A percentile compares a stretch with the other conserved stretches of the same genome.
Evolutionary conservation across 2,113 vertebrate species (phyloP).

Genomic region (Theristicus caerulescens): DNA sequence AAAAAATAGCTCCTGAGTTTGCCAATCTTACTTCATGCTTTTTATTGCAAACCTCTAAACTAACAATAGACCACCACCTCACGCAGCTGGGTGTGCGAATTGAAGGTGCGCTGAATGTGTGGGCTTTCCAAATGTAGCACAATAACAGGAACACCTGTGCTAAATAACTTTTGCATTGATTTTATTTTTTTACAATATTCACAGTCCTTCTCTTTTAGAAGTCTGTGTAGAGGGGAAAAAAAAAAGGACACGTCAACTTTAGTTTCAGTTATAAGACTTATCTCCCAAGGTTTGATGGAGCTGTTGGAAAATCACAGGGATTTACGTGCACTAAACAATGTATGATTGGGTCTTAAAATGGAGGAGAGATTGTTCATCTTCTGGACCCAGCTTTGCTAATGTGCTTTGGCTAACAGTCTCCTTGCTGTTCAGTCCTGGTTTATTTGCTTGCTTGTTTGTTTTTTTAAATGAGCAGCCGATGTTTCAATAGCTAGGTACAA

Average conservation of each 20-base stretch:
- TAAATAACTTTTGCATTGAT: slow-evolving; percentile 36
- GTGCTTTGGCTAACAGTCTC: background rate
- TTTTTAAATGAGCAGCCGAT: background rate
- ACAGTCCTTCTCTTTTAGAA: background rate
- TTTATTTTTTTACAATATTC: background rate
- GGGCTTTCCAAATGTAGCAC: slow-evolving; percentile 46
- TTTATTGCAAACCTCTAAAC: slow-evolving; percentile 49
- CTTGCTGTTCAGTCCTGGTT: slow-evolving; percentile 7
- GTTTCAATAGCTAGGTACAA: slow-evolving; percentile 36
- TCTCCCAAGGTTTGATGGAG: background rate
- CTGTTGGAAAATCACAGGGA: background rate
- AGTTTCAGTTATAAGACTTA: background rate
- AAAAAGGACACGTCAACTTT: background rate
- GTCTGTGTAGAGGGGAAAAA: background rate
- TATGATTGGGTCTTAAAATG: background rate
- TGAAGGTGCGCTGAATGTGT: slow-evolving; percentile 40
- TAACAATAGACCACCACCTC: slow-evolving; percentile 43
- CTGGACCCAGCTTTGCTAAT: background rate
- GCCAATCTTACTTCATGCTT: slow-evolving; percentile 55
- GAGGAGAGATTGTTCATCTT: background rate
- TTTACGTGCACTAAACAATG: background rate
- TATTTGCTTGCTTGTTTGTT: background rate
- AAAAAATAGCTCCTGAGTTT: background rate
- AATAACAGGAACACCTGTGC: slow-evolving; percentile 41
- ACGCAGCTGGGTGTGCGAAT: slow-evolving; percentile 12